Percentiles rank a stretch among this genome's conserved stretches.
phyloP scores from a whole-genome alignment of 2,888 invertebrate genomes.

The Glyphotaelius pellucidus region DNA sequence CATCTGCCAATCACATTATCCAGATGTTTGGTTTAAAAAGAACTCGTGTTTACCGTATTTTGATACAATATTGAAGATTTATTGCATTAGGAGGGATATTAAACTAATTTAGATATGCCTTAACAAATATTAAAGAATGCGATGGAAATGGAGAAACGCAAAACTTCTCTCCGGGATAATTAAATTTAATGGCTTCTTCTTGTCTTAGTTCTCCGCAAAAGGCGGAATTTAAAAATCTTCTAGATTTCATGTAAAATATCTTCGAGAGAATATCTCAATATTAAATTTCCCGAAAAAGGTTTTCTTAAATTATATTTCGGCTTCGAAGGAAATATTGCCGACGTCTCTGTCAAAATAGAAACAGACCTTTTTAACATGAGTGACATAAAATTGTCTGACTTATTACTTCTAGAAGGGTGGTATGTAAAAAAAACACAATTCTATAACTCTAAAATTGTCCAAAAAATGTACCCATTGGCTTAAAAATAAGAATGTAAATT shows the following conservation, averaged over 20 bases:
- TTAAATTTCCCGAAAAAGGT: slow-evolving; percentile 47
- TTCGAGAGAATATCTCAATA: slow-evolving; percentile 39
- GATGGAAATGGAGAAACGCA: slow-evolving; percentile 48
- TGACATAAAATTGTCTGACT: slow-evolving; percentile 12
- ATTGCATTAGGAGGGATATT: slow-evolving; percentile 37
- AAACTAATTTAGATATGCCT: slow-evolving; percentile 45
- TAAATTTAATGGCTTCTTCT: slow-evolving; percentile 57
- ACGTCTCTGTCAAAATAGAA: slow-evolving; percentile 21
- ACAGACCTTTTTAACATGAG: slow-evolving; percentile 31
- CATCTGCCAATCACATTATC: background rate
- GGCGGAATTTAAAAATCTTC: slow-evolving; percentile 53
- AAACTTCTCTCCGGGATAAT: slow-evolving; percentile 53
- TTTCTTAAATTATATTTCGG: slow-evolving; percentile 44
- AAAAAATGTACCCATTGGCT: too few species aligned
- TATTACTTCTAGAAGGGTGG: background rate
- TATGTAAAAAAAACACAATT: background rate
- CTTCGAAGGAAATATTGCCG: slow-evolving; percentile 12
- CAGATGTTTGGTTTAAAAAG: background rate
- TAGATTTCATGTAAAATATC: slow-evolving; percentile 47
- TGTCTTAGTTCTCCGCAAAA: slow-evolving; percentile 48
- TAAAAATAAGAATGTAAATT: background rate
- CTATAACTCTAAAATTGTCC: background rate
- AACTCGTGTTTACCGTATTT: slow-evolving; percentile 36
- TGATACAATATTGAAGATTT: slow-evolving; percentile 33
- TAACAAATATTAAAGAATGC: slow-evolving; percentile 48